Conservation (phyloP, 2,113 vertebrate genomes). For the Solea solea region DNA sequence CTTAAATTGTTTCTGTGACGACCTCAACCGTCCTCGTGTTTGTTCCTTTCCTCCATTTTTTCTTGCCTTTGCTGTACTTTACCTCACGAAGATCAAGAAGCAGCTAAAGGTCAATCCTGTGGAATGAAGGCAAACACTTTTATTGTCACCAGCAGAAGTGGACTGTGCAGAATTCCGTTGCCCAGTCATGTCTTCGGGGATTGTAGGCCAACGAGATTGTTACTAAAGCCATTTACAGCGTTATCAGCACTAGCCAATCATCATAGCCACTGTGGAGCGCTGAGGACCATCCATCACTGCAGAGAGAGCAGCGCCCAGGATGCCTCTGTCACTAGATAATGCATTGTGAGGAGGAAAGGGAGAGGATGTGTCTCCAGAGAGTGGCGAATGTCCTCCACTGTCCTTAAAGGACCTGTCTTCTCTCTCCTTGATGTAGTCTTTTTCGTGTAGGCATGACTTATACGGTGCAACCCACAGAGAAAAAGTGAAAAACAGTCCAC, state of each 20-base stretch:
- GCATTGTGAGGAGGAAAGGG: constrained; percentile 53
- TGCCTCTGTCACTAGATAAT: constrained; percentile 64
- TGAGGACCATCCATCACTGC: constrained; percentile 65
- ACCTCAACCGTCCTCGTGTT: constrained; percentile 23
- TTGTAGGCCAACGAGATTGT: constrained; percentile 50
- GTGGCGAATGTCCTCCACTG: constrained; percentile 49
- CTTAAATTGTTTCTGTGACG: constrained; percentile 47
- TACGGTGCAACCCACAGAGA: constrained; percentile 18
- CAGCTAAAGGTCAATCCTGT: constrained; percentile 25
- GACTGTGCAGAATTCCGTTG: constrained; percentile 8
- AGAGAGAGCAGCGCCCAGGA: constrained; percentile 39
- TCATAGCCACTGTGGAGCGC: constrained; percentile 36
- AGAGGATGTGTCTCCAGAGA: constrained; percentile 35
- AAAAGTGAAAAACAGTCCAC: constrained; percentile 5
- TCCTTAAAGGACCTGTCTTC: constrained; percentile 47
- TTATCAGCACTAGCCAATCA: constrained; percentile 71
- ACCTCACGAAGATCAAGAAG: constrained; percentile 13
- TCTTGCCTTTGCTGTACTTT: constrained; percentile 26
- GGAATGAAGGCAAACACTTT: constrained; percentile 15
- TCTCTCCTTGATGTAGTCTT: constrained; percentile 27
- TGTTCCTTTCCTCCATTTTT: constrained; percentile 34
- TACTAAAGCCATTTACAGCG: constrained; percentile 58
- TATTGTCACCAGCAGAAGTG: constrained; percentile 31
- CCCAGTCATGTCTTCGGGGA: constrained; percentile 44
- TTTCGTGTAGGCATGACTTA: constrained; percentile 31